Evolutionary conservation across 2,113 vertebrate species (phyloP), one percentile per base, ranked within the genome.

Genomic region (Dinomys branickii): DNA sequence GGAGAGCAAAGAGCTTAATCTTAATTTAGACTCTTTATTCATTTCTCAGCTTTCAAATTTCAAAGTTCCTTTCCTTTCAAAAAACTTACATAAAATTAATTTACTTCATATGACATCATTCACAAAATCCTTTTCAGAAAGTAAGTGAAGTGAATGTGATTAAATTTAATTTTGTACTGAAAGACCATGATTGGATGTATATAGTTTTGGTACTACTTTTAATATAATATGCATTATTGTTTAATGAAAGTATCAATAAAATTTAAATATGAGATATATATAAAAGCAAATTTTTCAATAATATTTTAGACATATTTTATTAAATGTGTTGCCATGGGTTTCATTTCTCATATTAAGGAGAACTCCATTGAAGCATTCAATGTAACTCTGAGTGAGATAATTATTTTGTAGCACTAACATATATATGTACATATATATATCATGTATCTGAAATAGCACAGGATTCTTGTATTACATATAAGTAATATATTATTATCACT

Each of bases 1-100:
- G 26, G 30, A 91, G 93, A 96, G 92, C 75, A 97, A 98, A 92
- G 63, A 90, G 17, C 81, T 95, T 58, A 38, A 3, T 88, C 63
- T 24, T 88, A 33, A 90, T 97, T 96, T 94, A 96, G 85, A 94
- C 47, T 85, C 77, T 92, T 94, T 91, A n/a, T 94, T 96, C 75
- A 90, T 58, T 95, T 82, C 47, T 90, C 11, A 85, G 9, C 9
- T 85, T 95, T 90, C 19, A 87, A 83, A 56, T 13, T 80, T 93
- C 93, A 84, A 14, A 61, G 14, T 96, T 88, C 3, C 14, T 96
- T 78, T 87, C 28, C 28, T 83, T 84, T 96, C 3, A 75, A 84
- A 95, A 95, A 63, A 44, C 3, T 0, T 4, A 59, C 16, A 41
- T 58, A 91, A 93, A 97, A 85, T 41, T 50, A 95, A 94, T 63